A percentile compares a stretch with the other conserved stretches of the same genome.
phyloP scores from a whole-genome alignment of 2,113 vertebrate genomes.

The Actinemys pallida region DNA sequence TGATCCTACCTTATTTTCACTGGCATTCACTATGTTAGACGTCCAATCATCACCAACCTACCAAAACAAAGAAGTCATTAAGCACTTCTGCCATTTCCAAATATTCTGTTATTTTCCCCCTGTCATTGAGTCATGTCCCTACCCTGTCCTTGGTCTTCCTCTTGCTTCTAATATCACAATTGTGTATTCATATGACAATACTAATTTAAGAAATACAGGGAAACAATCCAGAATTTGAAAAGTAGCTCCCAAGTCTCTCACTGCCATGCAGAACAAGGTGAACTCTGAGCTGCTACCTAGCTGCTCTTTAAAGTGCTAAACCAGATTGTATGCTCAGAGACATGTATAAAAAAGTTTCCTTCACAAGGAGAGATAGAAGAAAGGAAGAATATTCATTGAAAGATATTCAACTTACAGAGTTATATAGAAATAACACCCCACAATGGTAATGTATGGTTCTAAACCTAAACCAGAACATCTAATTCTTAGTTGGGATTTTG shows the following conservation, averaged over 20 bases:
- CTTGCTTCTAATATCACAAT: not conserved
- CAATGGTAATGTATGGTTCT: no score
- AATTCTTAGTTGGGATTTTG: not conserved
- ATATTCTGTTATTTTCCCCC: no score
- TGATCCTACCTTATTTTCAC: no score
- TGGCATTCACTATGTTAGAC: no score
- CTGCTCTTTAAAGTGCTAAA: fast-evolving
- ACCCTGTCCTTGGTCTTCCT: no score
- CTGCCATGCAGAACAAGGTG: fast-evolving
- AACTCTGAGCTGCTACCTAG: not conserved
- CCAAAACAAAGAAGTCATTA: no score
- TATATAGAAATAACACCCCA: fast-evolving
- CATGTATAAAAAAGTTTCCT: no score
- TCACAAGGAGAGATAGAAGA: no score
- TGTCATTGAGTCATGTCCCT: no score
- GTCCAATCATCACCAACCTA: no score
- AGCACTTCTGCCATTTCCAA: no score
- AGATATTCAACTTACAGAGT: fast-evolving
- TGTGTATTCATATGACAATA: not conserved
- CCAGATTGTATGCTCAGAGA: not conserved
- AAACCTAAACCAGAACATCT: not conserved
- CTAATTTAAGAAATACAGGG: not conserved
- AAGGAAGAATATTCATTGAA: fast-evolving
- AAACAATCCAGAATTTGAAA: no score
- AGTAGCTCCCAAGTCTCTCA: fast-evolving